Conservation (phyloP, 2,888 invertebrate species). For the Geotrupes spiniger region DNA sequence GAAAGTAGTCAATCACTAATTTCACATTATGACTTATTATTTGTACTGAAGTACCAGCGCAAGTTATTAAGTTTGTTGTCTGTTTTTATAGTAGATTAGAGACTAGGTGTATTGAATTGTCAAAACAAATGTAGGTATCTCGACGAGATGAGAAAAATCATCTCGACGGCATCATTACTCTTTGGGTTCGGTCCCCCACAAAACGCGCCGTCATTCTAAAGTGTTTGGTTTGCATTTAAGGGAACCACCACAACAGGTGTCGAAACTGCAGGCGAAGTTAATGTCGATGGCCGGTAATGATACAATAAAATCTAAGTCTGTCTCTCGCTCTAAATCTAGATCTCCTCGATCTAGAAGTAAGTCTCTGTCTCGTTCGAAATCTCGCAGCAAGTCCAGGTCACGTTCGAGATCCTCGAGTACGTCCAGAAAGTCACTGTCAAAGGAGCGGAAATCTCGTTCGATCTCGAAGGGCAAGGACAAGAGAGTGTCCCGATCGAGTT, state of each 20-base stretch:
- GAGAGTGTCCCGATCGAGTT: slow-evolving; percentile 27
- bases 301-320: slow-evolving; percentile 35
- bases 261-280: slow-evolving; percentile 61
- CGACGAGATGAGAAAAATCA: too few species aligned
- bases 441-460: slow-evolving; percentile 30
- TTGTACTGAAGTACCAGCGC: too few species aligned
- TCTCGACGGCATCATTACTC: too few species aligned
- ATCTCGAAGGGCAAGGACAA: slow-evolving; percentile 31
- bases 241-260: slow-evolving; percentile 54
- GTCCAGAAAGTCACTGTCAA: slow-evolving; percentile 29
- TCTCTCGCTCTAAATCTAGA: slow-evolving; percentile 41
- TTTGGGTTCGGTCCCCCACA: too few species aligned
- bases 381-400: slow-evolving; percentile 36
- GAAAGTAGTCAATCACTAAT: too few species aligned
- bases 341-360: slow-evolving; percentile 42
- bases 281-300: slow-evolving; percentile 60
- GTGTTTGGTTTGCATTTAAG: slow-evolving; percentile 31
- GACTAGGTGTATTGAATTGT: too few species aligned
- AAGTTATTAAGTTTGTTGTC: too few species aligned
- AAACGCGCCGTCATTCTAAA: too few species aligned
- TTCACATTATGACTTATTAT: too few species aligned
- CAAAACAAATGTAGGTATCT: too few species aligned
- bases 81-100: too few species aligned
- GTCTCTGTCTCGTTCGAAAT: slow-evolving; percentile 35
- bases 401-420: slow-evolving; percentile 36